These are phyloP conservation scores for Stichodactyla helianthus DNA, from an alignment of 64 coral and sea anemone genomes.

Conservation along the genomic window DNA sequence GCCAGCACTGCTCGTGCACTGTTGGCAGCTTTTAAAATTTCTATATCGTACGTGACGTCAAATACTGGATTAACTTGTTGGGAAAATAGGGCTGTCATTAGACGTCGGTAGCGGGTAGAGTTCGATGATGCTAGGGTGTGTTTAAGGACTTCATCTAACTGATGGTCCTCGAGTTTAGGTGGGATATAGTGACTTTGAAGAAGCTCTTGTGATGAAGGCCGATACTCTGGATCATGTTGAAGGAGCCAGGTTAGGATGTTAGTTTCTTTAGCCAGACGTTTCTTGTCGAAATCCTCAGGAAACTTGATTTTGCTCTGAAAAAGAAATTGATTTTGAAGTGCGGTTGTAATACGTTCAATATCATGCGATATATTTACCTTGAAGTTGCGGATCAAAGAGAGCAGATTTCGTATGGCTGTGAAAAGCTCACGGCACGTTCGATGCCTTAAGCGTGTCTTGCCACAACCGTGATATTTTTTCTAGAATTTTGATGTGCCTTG, in stretches of 20 bases:
- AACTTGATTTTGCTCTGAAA: slow-evolving; percentile 76
- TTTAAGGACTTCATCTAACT: slow-evolving; percentile 74
- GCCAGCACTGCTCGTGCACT: slow-evolving; percentile 31
- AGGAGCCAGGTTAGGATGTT: slow-evolving; percentile 79
- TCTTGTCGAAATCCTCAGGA: slow-evolving; percentile 73
- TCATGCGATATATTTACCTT: too few species aligned
- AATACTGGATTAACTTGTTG: slow-evolving; percentile 54
- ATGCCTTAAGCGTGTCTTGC: background rate
- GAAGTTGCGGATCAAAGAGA: too few species aligned
- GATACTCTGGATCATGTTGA: slow-evolving; percentile 75
- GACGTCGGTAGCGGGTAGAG: slow-evolving; percentile 80
- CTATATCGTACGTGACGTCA: slow-evolving; percentile 89
- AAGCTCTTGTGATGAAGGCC: slow-evolving; percentile 72
- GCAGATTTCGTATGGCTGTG: background rate
- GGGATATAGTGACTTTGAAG: slow-evolving; percentile 82
- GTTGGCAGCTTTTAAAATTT: slow-evolving; percentile 34
- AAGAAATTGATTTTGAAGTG: background rate
- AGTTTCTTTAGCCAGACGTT: slow-evolving; percentile 53
- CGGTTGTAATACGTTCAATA: too few species aligned
- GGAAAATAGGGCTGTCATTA: slow-evolving; percentile 73
- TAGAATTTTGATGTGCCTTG: too few species aligned
- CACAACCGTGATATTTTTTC: background rate
- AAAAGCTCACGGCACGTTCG: too few species aligned
- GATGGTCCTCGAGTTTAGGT: slow-evolving; percentile 86
- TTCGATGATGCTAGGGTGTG: slow-evolving; percentile 49